phyloP scores from a whole-genome alignment of 37 sponge, comb jelly and placozoan genomes.

The Halichondria panicea region DNA sequence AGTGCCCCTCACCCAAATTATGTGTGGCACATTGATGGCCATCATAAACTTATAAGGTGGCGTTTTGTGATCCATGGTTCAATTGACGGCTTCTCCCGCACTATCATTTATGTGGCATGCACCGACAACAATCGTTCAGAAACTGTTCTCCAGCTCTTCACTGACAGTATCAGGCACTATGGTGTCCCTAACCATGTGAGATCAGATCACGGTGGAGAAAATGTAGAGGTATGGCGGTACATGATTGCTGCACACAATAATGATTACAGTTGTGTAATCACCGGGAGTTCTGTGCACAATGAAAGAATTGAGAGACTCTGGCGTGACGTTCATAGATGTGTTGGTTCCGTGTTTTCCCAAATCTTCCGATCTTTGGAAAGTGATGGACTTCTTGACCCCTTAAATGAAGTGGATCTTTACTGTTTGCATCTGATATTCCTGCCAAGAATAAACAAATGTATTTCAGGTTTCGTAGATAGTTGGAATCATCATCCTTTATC shows the following conservation, averaged over 20 bases:
- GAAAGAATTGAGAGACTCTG: constrained; percentile 35
- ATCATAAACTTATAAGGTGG: constrained; percentile 38
- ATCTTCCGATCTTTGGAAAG: constrained; percentile 12
- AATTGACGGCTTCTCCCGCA: constrained; percentile 31
- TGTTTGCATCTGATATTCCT: constrained; percentile 21
- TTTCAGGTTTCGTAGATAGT: constrained; percentile 8
- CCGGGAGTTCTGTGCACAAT: too few species aligned
- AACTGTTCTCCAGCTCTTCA: constrained; percentile 24
- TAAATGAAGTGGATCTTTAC: constrained; percentile 23
- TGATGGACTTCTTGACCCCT: constrained; percentile 3
- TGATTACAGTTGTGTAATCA: constrained; percentile 6
- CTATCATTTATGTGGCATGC: constrained; percentile 13
- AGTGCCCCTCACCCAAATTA: constrained; percentile 16
- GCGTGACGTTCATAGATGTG: constrained; percentile 33
- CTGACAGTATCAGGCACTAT: constrained; percentile 5
- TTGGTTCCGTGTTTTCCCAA: background rate
- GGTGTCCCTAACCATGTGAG: constrained; percentile 37
- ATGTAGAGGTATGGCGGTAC: constrained; percentile 38
- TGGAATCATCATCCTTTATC: constrained; percentile 41
- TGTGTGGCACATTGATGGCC: constrained; percentile 31
- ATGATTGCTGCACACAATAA: constrained; percentile 14
- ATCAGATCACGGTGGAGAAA: constrained; percentile 42
- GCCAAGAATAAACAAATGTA: constrained; percentile 9
- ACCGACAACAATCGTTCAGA: constrained; percentile 30
- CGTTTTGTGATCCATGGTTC: constrained; percentile 32